Base-by-base conservation (phyloP, 1,140 invertebrate genomes). In the Grapholita molesta region DNA sequence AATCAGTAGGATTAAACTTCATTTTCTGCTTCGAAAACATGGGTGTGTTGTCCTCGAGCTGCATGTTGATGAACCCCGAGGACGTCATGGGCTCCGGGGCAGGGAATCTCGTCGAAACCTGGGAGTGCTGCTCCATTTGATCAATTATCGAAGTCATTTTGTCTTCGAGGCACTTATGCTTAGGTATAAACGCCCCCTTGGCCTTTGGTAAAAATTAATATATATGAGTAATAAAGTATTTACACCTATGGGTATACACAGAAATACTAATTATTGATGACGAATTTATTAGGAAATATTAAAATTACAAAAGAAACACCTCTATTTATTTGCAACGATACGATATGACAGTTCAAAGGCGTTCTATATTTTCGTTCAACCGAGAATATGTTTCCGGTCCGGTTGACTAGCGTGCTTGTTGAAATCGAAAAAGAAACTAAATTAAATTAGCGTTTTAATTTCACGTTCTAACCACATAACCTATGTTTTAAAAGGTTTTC, bases 1-100 rank as follows among this genome's bases (percentile, higher is more conserved):
- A 79, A 71, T 96, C 95, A 0, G 95, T 94, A 11, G 97, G 96
- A 74, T 95, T 94, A 76, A 96, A 96, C 78, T 95, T 95, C 83
- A 97, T 95, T 85, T 95, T 96, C 67, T 95, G 94, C 80, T 96
- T 97, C 8, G 93, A 94, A 84, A 97, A 97, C 80, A 97, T 96
- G 9, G 96, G 95, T 12, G 92, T 91, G 71, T 96, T 95, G 72
- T 96, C 94, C 76, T 95, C 94, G 8, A 94, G 75, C 57, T 94
- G 94, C 93, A 95, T 94, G 76, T 94, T 94, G 32, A 96, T 95
- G 77, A 94, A 95, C 4, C 94, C 95, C 48, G 94, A 92, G 7
- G 93, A 94, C 70, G 93, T 93, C 84, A 88, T 85, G 25, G 82
- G 77, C 28, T 84, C 86, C 9, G 84, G 65, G 5, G 72, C 73